These are phyloP conservation scores for Agrochola lychnidis DNA, from an alignment of 2,888 invertebrate genomes.

Conservation along the genomic window DNA sequence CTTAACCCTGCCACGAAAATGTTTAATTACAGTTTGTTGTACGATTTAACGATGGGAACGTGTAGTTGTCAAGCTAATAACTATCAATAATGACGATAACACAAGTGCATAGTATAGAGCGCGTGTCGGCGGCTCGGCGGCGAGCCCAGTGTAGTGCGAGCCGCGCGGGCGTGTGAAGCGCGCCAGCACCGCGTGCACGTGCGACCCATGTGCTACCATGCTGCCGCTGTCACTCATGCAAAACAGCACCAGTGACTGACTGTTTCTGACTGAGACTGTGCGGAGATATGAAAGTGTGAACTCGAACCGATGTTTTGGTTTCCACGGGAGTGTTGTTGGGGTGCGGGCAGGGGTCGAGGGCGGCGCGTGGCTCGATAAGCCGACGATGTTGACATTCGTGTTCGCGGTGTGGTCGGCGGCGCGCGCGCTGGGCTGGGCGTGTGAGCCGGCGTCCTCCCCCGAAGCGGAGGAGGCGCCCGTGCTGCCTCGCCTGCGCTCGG, in stretches of 20 bases:
- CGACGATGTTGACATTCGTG: slow-evolving; percentile 91
- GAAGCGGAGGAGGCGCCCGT: slow-evolving; percentile 85
- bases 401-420: slow-evolving; percentile 92
- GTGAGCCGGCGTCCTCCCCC: slow-evolving; percentile 79
- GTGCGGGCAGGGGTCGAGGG: slow-evolving; percentile 80
- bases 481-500: slow-evolving; percentile 87
- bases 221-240: slow-evolving; percentile 58
- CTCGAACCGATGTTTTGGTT: slow-evolving; percentile 79
- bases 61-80: slow-evolving; percentile 75
- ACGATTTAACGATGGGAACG: slow-evolving; percentile 70
- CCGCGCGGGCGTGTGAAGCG: slow-evolving; percentile 84
- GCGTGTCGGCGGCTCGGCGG: slow-evolving; percentile 75
- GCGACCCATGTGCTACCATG: slow-evolving; percentile 72
- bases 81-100: slow-evolving; percentile 85
- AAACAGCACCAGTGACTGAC: slow-evolving; percentile 67
- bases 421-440: slow-evolving; percentile 90
- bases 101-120: slow-evolving; percentile 79
- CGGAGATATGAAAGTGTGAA: slow-evolving; percentile 71
- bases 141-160: slow-evolving; percentile 82
- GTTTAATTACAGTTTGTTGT: slow-evolving; percentile 68
- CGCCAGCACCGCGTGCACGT: slow-evolving; percentile 77
- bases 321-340: slow-evolving; percentile 75
- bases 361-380: slow-evolving; percentile 82
- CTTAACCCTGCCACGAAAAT: slow-evolving; percentile 57
- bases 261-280: slow-evolving; percentile 68